Evolutionary conservation across 2,797 vertebrate species (phyloP).

Genomic region (Microctenopoma stevenorrisi): DNA sequence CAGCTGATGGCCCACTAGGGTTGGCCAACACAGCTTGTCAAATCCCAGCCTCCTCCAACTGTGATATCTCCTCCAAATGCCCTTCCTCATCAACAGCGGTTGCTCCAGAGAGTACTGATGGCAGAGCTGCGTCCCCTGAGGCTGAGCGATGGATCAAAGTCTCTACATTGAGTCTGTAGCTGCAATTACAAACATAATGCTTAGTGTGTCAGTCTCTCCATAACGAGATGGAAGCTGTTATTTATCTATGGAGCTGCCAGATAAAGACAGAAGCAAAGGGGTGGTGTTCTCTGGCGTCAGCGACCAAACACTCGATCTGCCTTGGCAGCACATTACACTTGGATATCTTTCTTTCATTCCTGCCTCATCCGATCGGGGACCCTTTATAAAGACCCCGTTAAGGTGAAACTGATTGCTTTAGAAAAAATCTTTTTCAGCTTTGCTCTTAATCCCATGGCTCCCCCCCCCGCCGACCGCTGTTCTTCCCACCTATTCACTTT

Average conservation of each 20-base stretch:
- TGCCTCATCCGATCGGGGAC: constrained; percentile 6
- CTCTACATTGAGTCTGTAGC: neutral
- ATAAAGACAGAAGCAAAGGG: constrained; percentile 1
- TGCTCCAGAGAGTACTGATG: neutral
- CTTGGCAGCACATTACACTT: constrained; percentile 3
- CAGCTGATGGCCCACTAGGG: constrained; percentile 22
- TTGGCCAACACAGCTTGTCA: constrained; percentile 26
- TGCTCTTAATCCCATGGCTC: constrained; percentile 61
- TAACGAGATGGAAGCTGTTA: neutral
- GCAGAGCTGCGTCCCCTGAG: neutral
- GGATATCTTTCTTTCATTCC: constrained; percentile 15
- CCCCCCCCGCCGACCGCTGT: neutral
- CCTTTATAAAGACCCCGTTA: constrained; percentile 8
- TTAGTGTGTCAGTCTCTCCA: neutral
- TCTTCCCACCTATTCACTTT: constrained; percentile 12
- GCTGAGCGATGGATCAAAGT: constrained; percentile 2
- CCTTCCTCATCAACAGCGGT: constrained; percentile 22
- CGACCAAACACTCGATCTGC: neutral
- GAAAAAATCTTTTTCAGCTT: neutral
- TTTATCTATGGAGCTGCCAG: neutral
- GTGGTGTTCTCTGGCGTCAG: neutral
- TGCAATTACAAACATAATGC: constrained; percentile 18
- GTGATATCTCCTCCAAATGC: constrained; percentile 23
- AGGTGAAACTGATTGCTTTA: constrained; percentile 18
- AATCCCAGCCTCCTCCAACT: constrained; percentile 24